These are phyloP conservation scores for Podarcis raffonei DNA, from an alignment of 2,113 vertebrate species.

Conservation along the genomic window DNA sequence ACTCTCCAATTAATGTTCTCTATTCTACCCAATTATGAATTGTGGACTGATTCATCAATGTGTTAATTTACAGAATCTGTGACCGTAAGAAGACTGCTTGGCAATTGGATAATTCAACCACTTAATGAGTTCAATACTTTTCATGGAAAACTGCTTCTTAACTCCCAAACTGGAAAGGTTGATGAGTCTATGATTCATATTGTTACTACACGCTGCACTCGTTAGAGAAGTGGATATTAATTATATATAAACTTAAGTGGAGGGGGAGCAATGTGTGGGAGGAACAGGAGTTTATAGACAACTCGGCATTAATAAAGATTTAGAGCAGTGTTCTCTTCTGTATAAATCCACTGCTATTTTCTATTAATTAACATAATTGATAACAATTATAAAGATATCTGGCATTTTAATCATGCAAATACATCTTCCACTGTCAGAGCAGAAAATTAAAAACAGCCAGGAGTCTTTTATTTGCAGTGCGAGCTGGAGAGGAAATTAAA, in stretches of 20 bases:
- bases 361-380: conserved; percentile 80
- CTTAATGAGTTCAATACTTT: conserved; percentile 37
- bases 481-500: conserved; percentile 72
- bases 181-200: conserved; percentile 26
- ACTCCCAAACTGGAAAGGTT: conserved; percentile 7
- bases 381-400: conserved; percentile 72
- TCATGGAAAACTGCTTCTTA: conserved; percentile 39
- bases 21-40: conserved; percentile 12
- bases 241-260: conserved; percentile 51
- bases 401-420: conserved; percentile 77
- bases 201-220: background rate
- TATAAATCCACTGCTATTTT: conserved; percentile 67
- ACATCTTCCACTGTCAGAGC: conserved; percentile 72
- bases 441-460: conserved; percentile 73
- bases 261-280: conserved; percentile 34
- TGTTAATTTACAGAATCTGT: conserved; percentile 21
- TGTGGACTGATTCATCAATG: background rate
- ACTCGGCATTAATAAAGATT: conserved; percentile 61
- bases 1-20: background rate
- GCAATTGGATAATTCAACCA: conserved; percentile 31
- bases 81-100: conserved; percentile 6
- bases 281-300: conserved; percentile 42
- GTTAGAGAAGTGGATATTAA: conserved; percentile 47
- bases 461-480: conserved; percentile 68
- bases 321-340: conserved; percentile 39